A percentile compares a stretch with the other conserved stretches of the same genome.
These are phyloP conservation scores for Theodoxus fluviatilis DNA, from an alignment of 2,888 invertebrate species.

Conservation along the genomic window DNA sequence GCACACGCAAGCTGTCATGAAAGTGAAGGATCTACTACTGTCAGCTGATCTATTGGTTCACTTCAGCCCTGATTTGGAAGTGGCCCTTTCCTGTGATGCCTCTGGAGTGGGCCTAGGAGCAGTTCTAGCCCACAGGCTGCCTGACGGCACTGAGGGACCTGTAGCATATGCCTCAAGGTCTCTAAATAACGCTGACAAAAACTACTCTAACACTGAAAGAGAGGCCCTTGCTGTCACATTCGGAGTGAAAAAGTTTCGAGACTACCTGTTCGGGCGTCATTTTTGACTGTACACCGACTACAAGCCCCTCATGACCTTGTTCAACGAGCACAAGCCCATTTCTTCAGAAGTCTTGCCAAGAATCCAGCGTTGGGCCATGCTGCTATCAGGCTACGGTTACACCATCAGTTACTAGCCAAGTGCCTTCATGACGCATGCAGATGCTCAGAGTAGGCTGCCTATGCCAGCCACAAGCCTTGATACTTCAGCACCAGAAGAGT, in stretches of 20 bases:
- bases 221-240: not conserved
- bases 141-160: not conserved
- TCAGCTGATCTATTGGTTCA: not conserved
- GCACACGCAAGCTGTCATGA: not conserved
- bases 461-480: not conserved
- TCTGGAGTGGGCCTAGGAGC: not conserved
- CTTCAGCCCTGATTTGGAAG: not conserved
- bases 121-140: not conserved
- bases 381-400: slow-evolving; percentile 57
- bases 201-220: not conserved
- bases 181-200: not conserved
- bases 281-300: not conserved
- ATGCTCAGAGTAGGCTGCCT: slow-evolving; percentile 50
- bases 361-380: slow-evolving; percentile 45
- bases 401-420: slow-evolving; percentile 48
- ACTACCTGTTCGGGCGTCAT: not conserved
- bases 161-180: not conserved
- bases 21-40: not conserved
- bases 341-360: too few relatives aligned
- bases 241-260: slow-evolving; percentile 10
- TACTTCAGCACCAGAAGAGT: too few relatives aligned
- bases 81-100: not conserved
- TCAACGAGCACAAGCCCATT: too few relatives aligned
- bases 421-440: slow-evolving; percentile 48
- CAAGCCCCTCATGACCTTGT: too few relatives aligned